Conservation (phyloP, 2,113 vertebrate genomes). For the Clarias gariepinus region DNA sequence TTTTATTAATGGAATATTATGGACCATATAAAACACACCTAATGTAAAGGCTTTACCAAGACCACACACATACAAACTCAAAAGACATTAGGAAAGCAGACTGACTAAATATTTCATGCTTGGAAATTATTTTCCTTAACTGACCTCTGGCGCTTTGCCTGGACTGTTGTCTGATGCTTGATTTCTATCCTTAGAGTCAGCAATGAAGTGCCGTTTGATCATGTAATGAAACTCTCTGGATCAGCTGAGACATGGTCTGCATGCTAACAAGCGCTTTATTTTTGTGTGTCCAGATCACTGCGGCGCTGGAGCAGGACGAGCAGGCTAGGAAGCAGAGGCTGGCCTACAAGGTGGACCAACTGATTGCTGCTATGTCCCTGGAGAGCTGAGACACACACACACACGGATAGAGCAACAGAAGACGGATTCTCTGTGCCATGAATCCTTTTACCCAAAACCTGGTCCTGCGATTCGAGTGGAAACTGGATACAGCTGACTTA, state of each 20-base stretch:
- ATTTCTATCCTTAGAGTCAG: conserved; percentile 16
- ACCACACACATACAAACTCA: neutral
- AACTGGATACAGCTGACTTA: conserved; percentile 37
- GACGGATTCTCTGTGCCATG: conserved; percentile 19
- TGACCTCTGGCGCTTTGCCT: neutral
- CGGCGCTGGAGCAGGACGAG: conserved; percentile 92
- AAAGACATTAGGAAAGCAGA: neutral
- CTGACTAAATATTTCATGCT: neutral
- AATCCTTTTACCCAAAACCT: conserved; percentile 43
- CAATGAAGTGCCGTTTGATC: conserved; percentile 16
- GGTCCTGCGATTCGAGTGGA: conserved; percentile 4
- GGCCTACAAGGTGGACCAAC: conserved; percentile 94
- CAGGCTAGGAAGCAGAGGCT: conserved; percentile 91
- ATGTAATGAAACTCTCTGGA: conserved; percentile 4
- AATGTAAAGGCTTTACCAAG: neutral
- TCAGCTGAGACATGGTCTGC: neutral
- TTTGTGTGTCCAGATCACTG: conserved; percentile 79
- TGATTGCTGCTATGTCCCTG: conserved; percentile 91
- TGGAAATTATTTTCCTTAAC: neutral
- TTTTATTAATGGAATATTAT: too few relatives aligned
- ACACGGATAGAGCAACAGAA: conserved; percentile 22
- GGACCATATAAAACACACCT: too few relatives aligned
- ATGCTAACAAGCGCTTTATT: conserved; percentile 16
- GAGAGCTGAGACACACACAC: conserved; percentile 84
- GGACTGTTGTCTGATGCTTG: conserved; percentile 16